phyloP scores from a whole-genome alignment of 2,888 invertebrate genomes.

The Seira sanloemensis region DNA sequence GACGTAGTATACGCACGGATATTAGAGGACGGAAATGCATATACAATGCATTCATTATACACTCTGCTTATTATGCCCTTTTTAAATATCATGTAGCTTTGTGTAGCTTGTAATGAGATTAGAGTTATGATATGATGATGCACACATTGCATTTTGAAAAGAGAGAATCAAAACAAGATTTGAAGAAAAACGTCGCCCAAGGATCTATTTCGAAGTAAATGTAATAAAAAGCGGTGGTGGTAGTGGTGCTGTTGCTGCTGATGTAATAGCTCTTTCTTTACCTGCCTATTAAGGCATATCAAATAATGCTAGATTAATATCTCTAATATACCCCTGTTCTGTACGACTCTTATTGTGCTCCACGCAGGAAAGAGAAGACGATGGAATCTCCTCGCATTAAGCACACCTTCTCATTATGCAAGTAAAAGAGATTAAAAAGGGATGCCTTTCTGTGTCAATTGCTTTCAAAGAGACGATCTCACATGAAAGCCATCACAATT shows the following conservation, averaged over 20 bases:
- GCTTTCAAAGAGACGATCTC: conserved; percentile 52
- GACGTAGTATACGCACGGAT: conserved; percentile 34
- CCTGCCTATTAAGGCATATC: conserved; percentile 1
- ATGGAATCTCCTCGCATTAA: conserved; percentile 3
- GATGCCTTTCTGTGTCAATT: conserved; percentile 55
- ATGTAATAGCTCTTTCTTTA: background rate
- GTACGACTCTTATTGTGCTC: background rate
- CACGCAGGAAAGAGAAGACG: background rate
- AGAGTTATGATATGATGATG: conserved; percentile 59
- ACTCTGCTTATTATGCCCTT: conserved; percentile 11
- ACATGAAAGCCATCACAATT: conserved; percentile 35
- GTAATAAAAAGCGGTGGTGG: background rate
- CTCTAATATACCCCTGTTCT: background rate
- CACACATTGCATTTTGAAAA: conserved; percentile 45
- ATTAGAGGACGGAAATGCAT: conserved; percentile 58
- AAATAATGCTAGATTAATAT: conserved; percentile 1
- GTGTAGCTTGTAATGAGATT: conserved; percentile 52
- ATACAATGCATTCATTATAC: conserved; percentile 34
- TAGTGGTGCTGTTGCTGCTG: background rate
- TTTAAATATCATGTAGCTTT: conserved; percentile 34
- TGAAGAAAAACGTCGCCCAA: conserved; percentile 58
- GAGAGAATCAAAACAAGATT: conserved; percentile 61
- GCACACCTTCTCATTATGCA: conserved; percentile 65
- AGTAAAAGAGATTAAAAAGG: conserved; percentile 35
- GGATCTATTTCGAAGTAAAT: conserved; percentile 31